These are phyloP conservation scores for Eudemis profundana DNA, from an alignment of 2,888 invertebrate genomes.

Conservation along the genomic window DNA sequence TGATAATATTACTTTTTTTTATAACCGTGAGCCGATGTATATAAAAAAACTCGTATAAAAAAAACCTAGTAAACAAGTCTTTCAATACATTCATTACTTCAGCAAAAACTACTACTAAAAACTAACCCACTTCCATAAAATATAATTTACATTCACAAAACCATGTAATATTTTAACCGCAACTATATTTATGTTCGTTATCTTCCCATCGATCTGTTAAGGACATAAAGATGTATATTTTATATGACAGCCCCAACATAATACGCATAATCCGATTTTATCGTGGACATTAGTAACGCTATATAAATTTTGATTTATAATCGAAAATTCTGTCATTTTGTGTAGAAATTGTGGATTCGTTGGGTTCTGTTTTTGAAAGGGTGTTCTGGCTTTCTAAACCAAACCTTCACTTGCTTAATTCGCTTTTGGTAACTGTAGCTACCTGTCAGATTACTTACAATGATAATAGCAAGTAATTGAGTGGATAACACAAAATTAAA, in stretches of 20 bases:
- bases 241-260: conserved; percentile 34
- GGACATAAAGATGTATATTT: conserved; percentile 42
- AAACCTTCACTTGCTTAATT: too few species aligned
- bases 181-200: conserved; percentile 19
- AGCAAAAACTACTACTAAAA: neutral
- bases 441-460: too few species aligned
- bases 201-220: conserved; percentile 33
- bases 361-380: conserved; percentile 1
- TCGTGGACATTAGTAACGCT: conserved; percentile 39
- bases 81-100: neutral
- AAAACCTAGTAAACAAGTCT: neutral
- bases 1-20: too few species aligned
- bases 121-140: conserved; percentile 26
- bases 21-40: too few species aligned
- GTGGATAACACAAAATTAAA: too few species aligned
- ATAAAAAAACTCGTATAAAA: neutral
- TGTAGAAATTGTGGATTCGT: neutral
- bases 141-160: conserved; percentile 34
- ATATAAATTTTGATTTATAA: conserved; percentile 40
- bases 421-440: too few species aligned
- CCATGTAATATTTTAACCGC: conserved; percentile 31
- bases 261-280: conserved; percentile 39
- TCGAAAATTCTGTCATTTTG: conserved; percentile 1
- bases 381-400: neutral
- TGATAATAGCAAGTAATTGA: too few species aligned